Conservation (phyloP, 1,140 invertebrate species). For the Doryteuthis pealeii region DNA sequence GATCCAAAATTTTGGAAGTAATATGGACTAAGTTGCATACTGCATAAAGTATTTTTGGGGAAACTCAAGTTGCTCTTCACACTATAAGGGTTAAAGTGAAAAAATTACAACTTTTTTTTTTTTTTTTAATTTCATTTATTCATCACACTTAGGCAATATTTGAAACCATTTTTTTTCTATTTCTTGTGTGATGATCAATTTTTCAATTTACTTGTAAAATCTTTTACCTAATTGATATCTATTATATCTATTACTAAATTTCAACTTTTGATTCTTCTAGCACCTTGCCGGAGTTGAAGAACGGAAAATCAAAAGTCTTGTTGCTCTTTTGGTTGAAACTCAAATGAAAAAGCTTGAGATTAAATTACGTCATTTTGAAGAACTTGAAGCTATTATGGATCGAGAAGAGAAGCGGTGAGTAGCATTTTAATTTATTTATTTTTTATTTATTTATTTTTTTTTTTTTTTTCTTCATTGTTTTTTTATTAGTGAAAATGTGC, state of each 20-base stretch:
- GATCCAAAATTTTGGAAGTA: too few species aligned
- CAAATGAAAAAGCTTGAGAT: constrained; percentile 99
- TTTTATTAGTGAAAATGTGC: neutral
- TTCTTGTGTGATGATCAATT: neutral
- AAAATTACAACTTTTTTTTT: neutral
- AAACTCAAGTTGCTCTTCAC: too few species aligned
- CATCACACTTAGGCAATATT: too few species aligned
- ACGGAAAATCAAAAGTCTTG: constrained; percentile 95
- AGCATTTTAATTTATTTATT: neutral
- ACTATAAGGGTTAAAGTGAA: too few species aligned
- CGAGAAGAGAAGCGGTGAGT: constrained; percentile 82
- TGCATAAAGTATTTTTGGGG: too few species aligned
- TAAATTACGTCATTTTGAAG: constrained; percentile 97
- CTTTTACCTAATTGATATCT: neutral
- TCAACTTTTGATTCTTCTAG: constrained; percentile 37
- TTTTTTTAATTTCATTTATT: neutral
- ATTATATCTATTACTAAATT: too few species aligned
- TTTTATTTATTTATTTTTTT: neutral
- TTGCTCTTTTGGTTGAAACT: constrained; percentile 95
- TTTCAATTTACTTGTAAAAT: neutral
- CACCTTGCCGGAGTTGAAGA: constrained; percentile 98
- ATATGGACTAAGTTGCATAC: too few species aligned
- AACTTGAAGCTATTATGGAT: constrained; percentile 98
- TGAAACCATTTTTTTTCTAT: too few species aligned
- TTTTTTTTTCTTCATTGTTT: neutral